Base-by-base conservation (phyloP, 2,888 invertebrate genomes). In the Crocallis elinguaria region DNA sequence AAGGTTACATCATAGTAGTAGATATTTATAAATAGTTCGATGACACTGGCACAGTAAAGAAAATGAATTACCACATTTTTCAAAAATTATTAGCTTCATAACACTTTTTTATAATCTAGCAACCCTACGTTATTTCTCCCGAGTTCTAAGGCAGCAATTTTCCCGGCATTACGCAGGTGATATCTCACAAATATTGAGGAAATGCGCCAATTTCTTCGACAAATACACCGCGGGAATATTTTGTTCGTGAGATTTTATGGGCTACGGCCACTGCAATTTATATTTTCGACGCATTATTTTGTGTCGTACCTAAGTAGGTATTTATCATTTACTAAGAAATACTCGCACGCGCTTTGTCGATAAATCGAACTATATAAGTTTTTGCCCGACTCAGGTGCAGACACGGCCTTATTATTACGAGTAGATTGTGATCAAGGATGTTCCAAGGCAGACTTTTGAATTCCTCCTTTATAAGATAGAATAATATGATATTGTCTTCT, bases 161-260 rank as follows among this genome's bases (percentile, higher is more conserved):
- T 55, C 62, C 60, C 60, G 56, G 54, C 69, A 50, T 51, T 64
- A 57, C 67, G 46, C 64, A 63, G 66, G 66, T 66, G 64, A 64
- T 69, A 65, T 67, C 49, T 57, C 48, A 41, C 12, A 46, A 51
- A 56, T 57, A 56, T 51, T 52, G 53, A 49, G 51, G 49, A 49
- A 60, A 58, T 42, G 27, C 46, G 50, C 25, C 52, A 41, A 54
- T 51, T 48, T 54, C 35, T 51, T 43, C 36, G 35, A 55, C 37
- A 60, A 54, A 46, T 45, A 36, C 41, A 23, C 50, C 33, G 12
- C 6, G 23, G 13, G 21, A 21, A 39, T 38, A 42, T 39, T 39
- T 43, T 42, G 37, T 32, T 41, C 29, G 19, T 12, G 21, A 37
- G 14, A 27, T 27, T 43, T 39, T 48, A n/a, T n/a, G n/a, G n/a